phyloP scores from a whole-genome alignment of 2,888 invertebrate species.

The Drosophila trichaetosa region DNA sequence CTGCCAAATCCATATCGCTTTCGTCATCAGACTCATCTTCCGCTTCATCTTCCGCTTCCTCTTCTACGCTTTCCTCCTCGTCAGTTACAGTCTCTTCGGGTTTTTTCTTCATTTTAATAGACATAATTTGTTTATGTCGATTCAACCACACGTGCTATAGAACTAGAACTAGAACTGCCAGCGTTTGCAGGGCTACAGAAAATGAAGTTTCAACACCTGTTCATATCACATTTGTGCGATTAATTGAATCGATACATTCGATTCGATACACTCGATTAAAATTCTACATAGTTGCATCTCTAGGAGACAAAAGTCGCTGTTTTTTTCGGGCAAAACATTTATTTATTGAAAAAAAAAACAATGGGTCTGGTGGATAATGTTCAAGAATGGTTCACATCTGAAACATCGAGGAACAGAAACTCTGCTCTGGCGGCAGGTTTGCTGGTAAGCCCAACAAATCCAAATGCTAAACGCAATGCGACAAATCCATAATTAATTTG shows the following conservation, averaged over 20 bases:
- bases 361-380: constrained; percentile 91
- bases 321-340: constrained; percentile 33
- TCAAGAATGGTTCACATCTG: constrained; percentile 93
- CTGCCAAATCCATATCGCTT: constrained; percentile 59
- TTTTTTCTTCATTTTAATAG: constrained; percentile 59
- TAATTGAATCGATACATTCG: neutral
- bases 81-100: constrained; percentile 25
- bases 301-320: constrained; percentile 24
- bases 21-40: constrained; percentile 33
- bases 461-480: constrained; percentile 17
- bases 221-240: neutral
- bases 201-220: constrained; percentile 17
- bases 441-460: constrained; percentile 88
- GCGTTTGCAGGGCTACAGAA: neutral
- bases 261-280: constrained; percentile 30
- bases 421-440: constrained; percentile 94
- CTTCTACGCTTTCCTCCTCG: constrained; percentile 30
- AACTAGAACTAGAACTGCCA: constrained; percentile 24
- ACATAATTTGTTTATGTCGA: constrained; percentile 43
- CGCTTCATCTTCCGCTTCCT: constrained; percentile 14
- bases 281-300: constrained; percentile 10
- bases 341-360: constrained; percentile 37
- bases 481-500: constrained; percentile 10
- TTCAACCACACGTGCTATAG: constrained; percentile 40
- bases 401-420: constrained; percentile 93